Conservation (phyloP, 1,140 invertebrate genomes). For the Macrobrachium nipponense region DNA sequence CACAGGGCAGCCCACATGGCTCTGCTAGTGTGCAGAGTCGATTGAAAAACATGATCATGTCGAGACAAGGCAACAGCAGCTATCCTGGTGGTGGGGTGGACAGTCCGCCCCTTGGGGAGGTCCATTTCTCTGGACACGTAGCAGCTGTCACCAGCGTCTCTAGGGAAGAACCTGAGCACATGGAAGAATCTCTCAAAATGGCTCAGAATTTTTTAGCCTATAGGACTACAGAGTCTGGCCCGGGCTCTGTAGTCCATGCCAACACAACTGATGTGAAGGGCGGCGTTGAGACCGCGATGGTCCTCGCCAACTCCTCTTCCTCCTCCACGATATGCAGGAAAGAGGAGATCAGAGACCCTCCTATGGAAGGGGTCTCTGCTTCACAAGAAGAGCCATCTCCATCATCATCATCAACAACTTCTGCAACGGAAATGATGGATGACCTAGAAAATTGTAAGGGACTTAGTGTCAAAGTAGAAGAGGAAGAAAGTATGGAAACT, state of each 20-base stretch:
- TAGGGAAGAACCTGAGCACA: conserved; percentile 50
- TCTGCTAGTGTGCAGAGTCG: conserved; percentile 62
- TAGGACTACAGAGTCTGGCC: conserved; percentile 65
- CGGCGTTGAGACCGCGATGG: conserved; percentile 39
- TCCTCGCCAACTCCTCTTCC: conserved; percentile 33
- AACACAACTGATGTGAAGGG: conserved; percentile 59
- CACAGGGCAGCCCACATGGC: conserved; percentile 65
- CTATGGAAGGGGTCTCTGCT: neutral
- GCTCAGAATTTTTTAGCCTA: conserved; percentile 65
- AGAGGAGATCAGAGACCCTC: conserved; percentile 4
- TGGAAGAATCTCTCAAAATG: conserved; percentile 62
- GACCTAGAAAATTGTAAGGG: too few species aligned
- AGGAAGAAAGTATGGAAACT: conserved; percentile 47
- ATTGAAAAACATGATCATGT: conserved; percentile 64
- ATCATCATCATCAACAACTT: too few species aligned
- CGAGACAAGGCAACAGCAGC: conserved; percentile 47
- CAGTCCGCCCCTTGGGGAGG: conserved; percentile 58
- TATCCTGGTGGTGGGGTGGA: conserved; percentile 50
- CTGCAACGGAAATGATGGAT: too few species aligned
- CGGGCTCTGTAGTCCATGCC: conserved; percentile 64
- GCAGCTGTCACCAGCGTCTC: conserved; percentile 61
- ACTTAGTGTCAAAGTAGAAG: conserved; percentile 31
- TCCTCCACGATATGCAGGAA: too few species aligned
- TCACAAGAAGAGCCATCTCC: neutral
- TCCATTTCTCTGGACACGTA: conserved; percentile 62